These are phyloP conservation scores for Hypsibius dujardini DNA, from an alignment of 1,140 invertebrate species.

Conservation along the genomic window DNA sequence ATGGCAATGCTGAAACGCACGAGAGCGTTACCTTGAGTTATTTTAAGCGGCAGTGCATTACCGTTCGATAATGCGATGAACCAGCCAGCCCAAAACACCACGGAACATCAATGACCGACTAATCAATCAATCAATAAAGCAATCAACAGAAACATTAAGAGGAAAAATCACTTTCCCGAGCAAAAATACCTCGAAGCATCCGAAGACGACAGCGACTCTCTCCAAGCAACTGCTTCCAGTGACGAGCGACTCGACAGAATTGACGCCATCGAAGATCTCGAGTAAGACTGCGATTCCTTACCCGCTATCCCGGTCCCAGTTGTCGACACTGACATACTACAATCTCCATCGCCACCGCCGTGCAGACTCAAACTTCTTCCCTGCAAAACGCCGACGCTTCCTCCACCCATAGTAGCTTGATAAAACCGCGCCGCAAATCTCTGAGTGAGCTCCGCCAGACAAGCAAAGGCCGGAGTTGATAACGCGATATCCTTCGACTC, in stretches of 20 bases:
- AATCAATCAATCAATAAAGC: too few relatives aligned
- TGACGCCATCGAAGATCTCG: not conserved
- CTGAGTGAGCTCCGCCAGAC: not conserved
- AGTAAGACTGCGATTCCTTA: not conserved
- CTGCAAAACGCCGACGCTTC: not conserved
- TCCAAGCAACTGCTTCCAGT: not conserved
- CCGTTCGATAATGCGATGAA: not conserved
- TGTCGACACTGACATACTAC: slow-evolving; percentile 2
- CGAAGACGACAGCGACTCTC: not conserved
- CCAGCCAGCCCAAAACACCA: not conserved
- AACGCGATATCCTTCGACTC: not conserved
- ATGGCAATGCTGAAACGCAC: not conserved
- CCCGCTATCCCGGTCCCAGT: too few relatives aligned
- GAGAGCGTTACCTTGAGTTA: not conserved
- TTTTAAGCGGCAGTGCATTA: not conserved
- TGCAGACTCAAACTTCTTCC: not conserved
- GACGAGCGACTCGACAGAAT: not conserved
- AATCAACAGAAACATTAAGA: too few relatives aligned
- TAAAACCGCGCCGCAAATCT: not conserved
- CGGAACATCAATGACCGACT: too few relatives aligned
- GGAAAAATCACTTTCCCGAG: too few relatives aligned
- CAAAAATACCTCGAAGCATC: not conserved
- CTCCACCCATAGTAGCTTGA: not conserved
- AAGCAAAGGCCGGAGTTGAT: not conserved
- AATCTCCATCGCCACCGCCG: not conserved